phyloP scores from a whole-genome alignment of 2,888 invertebrate species.

The Patella caerulea region DNA sequence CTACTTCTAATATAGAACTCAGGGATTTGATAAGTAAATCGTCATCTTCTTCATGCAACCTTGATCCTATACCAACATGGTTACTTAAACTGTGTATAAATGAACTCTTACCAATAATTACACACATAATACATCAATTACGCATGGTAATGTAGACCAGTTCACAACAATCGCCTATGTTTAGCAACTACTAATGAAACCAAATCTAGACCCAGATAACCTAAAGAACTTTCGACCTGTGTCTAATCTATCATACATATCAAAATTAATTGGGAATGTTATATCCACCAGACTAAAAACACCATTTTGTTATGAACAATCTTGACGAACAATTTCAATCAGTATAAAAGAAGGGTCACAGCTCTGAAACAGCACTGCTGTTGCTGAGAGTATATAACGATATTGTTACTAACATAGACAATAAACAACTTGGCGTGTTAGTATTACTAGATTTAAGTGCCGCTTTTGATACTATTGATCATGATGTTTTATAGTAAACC shows the following conservation, averaged over 20 bases:
- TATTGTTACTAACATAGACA: neutral
- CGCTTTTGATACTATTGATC: slow-evolving; percentile 1
- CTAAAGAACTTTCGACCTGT: neutral
- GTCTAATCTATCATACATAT: neutral
- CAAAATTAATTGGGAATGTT: too few relatives aligned
- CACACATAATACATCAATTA: neutral
- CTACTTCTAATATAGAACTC: too few relatives aligned
- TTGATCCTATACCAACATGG: neutral
- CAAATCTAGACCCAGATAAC: neutral
- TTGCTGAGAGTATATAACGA: too few relatives aligned
- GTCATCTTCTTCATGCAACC: neutral
- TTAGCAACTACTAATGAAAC: neutral
- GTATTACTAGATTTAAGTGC: neutral
- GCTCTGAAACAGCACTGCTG: too few relatives aligned
- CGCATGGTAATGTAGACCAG: too few relatives aligned
- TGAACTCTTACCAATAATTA: neutral
- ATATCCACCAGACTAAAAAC: too few relatives aligned
- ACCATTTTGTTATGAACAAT: too few relatives aligned
- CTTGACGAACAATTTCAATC: too few relatives aligned
- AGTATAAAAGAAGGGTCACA: too few relatives aligned
- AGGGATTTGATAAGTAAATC: too few relatives aligned
- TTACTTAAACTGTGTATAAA: neutral
- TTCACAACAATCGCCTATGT: neutral
- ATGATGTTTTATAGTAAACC: neutral
- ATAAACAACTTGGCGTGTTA: neutral